Conservation (phyloP, 2,113 vertebrate species). For the Cariama cristata region DNA sequence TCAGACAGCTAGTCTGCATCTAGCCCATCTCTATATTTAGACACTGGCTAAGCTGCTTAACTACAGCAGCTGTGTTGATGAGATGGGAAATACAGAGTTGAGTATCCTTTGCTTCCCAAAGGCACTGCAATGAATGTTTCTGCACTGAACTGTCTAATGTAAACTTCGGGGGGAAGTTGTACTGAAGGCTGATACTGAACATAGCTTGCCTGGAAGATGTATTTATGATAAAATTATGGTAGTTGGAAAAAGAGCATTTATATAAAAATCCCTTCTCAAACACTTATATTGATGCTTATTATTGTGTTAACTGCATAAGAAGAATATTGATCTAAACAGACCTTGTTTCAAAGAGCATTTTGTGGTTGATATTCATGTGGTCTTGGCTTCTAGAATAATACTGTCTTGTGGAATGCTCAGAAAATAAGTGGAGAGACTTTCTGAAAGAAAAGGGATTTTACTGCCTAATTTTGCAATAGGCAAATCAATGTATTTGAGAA, state of each 20-base stretch:
- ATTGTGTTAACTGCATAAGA: neutral
- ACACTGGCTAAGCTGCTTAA: conserved; percentile 6
- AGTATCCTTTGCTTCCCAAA: neutral
- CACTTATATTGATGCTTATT: neutral
- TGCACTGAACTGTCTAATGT: neutral
- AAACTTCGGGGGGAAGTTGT: neutral
- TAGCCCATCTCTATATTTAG: conserved; percentile 1
- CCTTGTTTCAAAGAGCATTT: neutral
- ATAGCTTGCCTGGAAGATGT: neutral
- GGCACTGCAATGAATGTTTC: neutral
- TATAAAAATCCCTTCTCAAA: neutral
- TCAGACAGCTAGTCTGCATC: neutral
- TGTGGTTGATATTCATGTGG: neutral
- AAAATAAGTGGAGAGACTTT: neutral
- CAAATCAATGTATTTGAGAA: neutral
- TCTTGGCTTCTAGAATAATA: neutral
- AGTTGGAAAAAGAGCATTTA: neutral
- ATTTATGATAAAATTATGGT: neutral
- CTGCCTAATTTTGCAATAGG: neutral
- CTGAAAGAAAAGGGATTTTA: neutral
- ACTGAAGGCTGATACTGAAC: neutral
- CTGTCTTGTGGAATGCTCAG: neutral
- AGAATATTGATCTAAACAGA: neutral
- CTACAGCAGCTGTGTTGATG: neutral
- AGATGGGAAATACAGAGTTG: neutral